Conservation (phyloP, 2,797 vertebrate species). For the Vireo griseus region DNA sequence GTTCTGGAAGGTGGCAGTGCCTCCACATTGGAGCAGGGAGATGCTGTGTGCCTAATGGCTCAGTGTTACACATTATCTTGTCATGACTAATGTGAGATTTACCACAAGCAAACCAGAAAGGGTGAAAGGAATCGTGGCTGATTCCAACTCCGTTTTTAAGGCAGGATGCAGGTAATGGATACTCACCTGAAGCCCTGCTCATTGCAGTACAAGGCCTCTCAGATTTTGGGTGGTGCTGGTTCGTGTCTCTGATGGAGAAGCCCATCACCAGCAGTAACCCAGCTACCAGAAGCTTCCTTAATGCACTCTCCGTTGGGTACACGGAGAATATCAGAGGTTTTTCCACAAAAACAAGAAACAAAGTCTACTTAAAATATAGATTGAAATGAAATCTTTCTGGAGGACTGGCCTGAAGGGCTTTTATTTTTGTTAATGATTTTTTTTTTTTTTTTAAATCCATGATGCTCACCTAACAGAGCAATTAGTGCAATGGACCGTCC, state of each 20-base stretch:
- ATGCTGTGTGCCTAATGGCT: neutral
- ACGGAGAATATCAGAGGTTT: neutral
- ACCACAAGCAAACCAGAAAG: neutral
- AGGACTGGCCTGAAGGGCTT: conserved; percentile 72
- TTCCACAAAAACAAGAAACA: conserved; percentile 18
- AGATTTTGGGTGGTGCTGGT: neutral
- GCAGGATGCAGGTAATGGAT: neutral
- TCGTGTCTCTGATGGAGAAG: neutral
- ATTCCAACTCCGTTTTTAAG: neutral
- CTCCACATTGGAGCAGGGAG: neutral
- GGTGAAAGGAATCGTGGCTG: neutral
- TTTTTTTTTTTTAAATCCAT: conserved; percentile 29
- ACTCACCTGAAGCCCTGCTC: neutral
- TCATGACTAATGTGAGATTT: neutral
- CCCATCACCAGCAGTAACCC: neutral
- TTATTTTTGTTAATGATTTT: conserved; percentile 61
- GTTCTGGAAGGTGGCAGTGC: neutral
- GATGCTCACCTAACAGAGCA: conserved; percentile 78
- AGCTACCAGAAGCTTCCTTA: neutral
- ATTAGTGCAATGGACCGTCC: conserved; percentile 72
- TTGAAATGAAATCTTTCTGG: conserved; percentile 80
- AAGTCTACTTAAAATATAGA: conserved; percentile 43
- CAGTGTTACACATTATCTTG: neutral
- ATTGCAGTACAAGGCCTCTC: neutral
- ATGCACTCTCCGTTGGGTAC: neutral